These are phyloP conservation scores for Bombus sylvicola DNA, from an alignment of 1,140 invertebrate species.

Conservation along the genomic window DNA sequence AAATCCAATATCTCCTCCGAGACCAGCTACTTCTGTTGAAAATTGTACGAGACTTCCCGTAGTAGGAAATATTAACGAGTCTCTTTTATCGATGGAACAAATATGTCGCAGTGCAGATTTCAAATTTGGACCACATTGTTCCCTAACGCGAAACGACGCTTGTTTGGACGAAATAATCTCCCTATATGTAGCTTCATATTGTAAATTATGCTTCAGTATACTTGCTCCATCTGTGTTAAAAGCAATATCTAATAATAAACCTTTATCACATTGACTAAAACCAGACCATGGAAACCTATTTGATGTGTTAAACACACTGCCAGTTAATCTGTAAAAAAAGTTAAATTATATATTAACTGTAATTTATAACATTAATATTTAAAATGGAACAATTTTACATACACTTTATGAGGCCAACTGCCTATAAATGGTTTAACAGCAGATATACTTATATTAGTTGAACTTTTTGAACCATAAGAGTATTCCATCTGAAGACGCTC, in stretches of 20 bases:
- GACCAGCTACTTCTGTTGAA: slow-evolving; percentile 91
- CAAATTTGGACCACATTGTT: slow-evolving; percentile 92
- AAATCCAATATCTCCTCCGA: slow-evolving; percentile 94
- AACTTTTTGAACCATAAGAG: slow-evolving; percentile 87
- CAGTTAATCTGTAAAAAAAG: slow-evolving; percentile 84
- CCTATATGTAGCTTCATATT: slow-evolving; percentile 92
- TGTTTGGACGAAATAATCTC: slow-evolving; percentile 86
- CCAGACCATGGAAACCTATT: slow-evolving; percentile 92
- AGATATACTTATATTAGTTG: slow-evolving; percentile 88
- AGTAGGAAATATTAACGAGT: slow-evolving; percentile 90
- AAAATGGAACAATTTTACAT: slow-evolving; percentile 30
- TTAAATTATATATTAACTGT: neutral
- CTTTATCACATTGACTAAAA: slow-evolving; percentile 87
- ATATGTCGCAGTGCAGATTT: slow-evolving; percentile 93
- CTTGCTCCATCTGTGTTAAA: slow-evolving; percentile 84
- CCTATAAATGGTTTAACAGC: slow-evolving; percentile 90
- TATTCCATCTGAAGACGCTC: slow-evolving; percentile 91
- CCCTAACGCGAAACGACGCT: slow-evolving; percentile 90
- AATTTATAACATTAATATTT: slow-evolving; percentile 16
- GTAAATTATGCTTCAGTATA: slow-evolving; percentile 88
- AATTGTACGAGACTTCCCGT: slow-evolving; percentile 87
- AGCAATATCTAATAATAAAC: slow-evolving; percentile 86
- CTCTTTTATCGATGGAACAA: slow-evolving; percentile 89
- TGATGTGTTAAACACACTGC: slow-evolving; percentile 87
- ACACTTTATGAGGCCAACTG: slow-evolving; percentile 77